A percentile compares a stretch with the other conserved stretches of the same genome.
phyloP scores from a whole-genome alignment of 1,140 invertebrate genomes.

The Diorhabda elongata region DNA sequence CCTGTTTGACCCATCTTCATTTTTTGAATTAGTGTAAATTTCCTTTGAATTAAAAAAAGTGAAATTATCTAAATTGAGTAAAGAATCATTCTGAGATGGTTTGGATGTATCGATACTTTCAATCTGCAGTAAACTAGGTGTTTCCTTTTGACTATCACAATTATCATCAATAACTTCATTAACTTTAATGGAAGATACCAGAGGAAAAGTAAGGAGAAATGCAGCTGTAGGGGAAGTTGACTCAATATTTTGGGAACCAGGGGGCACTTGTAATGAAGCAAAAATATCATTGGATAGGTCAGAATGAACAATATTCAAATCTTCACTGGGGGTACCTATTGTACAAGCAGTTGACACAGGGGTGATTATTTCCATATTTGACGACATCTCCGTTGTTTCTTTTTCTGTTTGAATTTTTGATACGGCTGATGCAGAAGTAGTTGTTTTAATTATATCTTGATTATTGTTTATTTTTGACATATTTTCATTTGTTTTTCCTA shows the following conservation, averaged over 20 bases:
- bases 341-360: no score
- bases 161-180: constrained; percentile 56
- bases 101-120: constrained; percentile 56
- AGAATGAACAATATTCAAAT: constrained; percentile 50
- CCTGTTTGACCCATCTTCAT: background rate
- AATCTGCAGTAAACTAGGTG: constrained; percentile 60
- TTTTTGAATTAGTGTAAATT: constrained; percentile 12
- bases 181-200: constrained; percentile 59
- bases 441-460: no score
- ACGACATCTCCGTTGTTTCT: no score
- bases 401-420: no score
- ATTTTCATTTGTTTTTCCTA: no score
- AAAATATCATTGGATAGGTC: constrained; percentile 71
- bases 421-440: no score
- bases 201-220: constrained; percentile 69
- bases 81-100: constrained; percentile 39
- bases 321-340: background rate
- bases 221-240: constrained; percentile 74
- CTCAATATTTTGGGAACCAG: constrained; percentile 59
- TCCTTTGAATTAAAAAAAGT: constrained; percentile 40
- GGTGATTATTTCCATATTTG: no score
- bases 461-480: no score
- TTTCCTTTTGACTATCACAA: constrained; percentile 51
- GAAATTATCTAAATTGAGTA: constrained; percentile 44
- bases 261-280: constrained; percentile 60